Conservation (phyloP, 2,113 vertebrate species). For the Nerophis ophidion region DNA sequence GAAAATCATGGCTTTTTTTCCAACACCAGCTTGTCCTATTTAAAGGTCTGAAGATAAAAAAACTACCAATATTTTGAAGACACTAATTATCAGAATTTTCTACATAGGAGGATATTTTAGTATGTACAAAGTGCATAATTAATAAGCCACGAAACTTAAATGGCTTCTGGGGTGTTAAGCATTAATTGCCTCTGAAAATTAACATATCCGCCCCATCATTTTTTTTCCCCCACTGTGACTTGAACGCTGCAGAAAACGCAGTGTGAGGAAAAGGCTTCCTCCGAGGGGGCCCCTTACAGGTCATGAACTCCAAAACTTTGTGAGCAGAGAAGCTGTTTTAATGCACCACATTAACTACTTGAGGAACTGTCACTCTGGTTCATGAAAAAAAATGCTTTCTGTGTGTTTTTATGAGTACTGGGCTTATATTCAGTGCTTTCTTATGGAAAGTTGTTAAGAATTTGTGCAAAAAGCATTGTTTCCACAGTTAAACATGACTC, state of each 20-base stretch:
- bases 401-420: background rate
- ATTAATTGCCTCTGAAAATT: conserved; percentile 67
- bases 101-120: conserved; percentile 65
- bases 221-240: conserved; percentile 42
- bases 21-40: conserved; percentile 62
- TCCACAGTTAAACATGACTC: no score
- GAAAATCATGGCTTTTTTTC: conserved; percentile 46
- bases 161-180: conserved; percentile 62
- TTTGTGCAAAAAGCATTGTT: no score
- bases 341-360: background rate
- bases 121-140: conserved; percentile 76
- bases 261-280: conserved; percentile 9
- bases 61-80: conserved; percentile 37
- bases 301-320: conserved; percentile 24
- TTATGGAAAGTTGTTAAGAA: no score
- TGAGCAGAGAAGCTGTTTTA: background rate
- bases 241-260: conserved; percentile 24
- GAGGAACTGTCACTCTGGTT: background rate
- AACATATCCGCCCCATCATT: conserved; percentile 61
- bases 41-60: conserved; percentile 54
- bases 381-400: no score
- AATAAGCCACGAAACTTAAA: conserved; percentile 71
- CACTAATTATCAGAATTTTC: conserved; percentile 54
- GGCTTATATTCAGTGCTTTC: background rate
- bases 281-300: conserved; percentile 15